Conservation (phyloP, 2,797 vertebrate species). For the Amblyopsis hoosieri region DNA sequence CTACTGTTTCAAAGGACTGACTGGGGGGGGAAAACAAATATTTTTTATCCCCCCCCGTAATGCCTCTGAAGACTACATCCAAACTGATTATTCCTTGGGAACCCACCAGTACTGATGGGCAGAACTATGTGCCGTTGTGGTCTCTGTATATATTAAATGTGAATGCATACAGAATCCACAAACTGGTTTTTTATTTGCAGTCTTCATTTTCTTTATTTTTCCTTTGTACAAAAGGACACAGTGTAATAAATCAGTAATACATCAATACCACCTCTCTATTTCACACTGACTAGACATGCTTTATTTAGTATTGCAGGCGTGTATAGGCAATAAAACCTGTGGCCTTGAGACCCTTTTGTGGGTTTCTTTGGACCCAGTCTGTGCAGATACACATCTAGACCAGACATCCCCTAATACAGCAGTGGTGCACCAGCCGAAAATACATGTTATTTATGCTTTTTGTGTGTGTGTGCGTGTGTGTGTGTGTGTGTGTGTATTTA, state of each 20-base stretch:
- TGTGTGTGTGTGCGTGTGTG: no score
- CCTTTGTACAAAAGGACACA: neutral
- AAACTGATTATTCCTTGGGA: neutral
- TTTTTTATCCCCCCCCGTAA: no score
- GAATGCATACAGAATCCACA: no score
- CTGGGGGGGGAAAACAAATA: neutral
- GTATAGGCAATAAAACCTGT: slow-evolving; percentile 10
- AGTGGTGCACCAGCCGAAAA: neutral
- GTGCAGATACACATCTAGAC: neutral
- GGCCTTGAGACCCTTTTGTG: neutral
- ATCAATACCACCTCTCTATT: neutral
- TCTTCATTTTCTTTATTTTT: neutral
- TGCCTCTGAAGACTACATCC: neutral
- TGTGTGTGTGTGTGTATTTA: no score
- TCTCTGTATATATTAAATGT: no score
- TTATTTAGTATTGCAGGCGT: neutral
- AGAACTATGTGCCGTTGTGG: no score
- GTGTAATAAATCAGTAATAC: neutral
- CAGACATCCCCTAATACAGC: slow-evolving; percentile 1
- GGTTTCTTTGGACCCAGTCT: neutral
- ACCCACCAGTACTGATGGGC: neutral
- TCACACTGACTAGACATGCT: neutral
- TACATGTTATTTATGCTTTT: no score
- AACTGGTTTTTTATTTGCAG: no score
- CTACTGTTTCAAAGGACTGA: no score